Evolutionary conservation across 1,140 invertebrate genomes (phyloP).

Genomic region (Leptestheria dahalacensis): DNA sequence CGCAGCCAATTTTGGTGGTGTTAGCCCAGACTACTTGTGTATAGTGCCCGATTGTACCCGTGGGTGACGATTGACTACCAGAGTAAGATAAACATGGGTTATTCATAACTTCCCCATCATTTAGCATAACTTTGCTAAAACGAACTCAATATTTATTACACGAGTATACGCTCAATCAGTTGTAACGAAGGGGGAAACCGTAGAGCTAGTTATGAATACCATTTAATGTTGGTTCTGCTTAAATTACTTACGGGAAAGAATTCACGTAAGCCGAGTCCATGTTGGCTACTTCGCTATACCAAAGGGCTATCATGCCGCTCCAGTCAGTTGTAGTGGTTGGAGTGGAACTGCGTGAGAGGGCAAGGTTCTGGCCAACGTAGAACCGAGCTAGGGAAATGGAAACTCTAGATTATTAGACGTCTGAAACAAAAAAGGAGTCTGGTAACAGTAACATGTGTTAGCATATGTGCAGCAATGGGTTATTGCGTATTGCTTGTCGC

Average conservation of each 20-base stretch:
- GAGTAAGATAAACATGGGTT: background rate
- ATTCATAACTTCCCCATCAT: no score
- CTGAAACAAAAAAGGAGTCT: no score
- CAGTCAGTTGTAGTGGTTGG: background rate
- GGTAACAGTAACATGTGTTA: no score
- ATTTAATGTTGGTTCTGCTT: background rate
- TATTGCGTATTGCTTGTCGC: no score
- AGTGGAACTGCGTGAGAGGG: background rate
- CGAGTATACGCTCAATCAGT: no score
- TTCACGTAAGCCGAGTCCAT: background rate
- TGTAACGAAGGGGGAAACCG: no score
- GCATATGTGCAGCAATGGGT: no score
- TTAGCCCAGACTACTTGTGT: slow-evolving; percentile 33
- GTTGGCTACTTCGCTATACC: slow-evolving; percentile 9
- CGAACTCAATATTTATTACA: no score
- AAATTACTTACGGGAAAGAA: background rate
- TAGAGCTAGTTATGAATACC: background rate
- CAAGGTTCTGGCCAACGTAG: background rate
- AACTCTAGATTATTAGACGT: background rate
- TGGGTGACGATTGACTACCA: background rate
- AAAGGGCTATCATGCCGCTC: background rate
- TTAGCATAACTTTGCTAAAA: no score
- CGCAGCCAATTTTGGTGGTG: slow-evolving; percentile 28
- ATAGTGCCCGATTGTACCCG: slow-evolving; percentile 25
- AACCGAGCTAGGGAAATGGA: background rate